These are phyloP conservation scores for Setipinna tenuifilis DNA, from an alignment of 2,797 vertebrate species.

Conservation along the genomic window DNA sequence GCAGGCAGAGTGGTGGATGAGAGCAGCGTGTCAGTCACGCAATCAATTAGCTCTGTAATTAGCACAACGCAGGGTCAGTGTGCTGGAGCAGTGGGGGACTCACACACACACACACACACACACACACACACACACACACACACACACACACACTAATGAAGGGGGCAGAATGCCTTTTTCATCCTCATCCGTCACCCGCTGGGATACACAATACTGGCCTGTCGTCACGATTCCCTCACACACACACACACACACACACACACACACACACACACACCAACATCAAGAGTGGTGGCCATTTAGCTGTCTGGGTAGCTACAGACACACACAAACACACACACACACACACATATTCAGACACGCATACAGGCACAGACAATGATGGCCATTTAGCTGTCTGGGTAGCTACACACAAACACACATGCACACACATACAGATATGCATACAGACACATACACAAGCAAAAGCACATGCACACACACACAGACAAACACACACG, in stretches of 20 bases:
- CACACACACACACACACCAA: not conserved
- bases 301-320: not conserved
- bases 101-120: too few relatives aligned
- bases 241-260: too few relatives aligned
- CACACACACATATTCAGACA: not conserved
- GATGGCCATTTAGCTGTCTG: not conserved
- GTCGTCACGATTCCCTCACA: not conserved
- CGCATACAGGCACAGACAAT: not conserved
- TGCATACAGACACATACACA: not conserved
- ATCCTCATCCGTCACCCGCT: not conserved
- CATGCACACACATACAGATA: not conserved
- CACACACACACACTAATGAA: too few relatives aligned
- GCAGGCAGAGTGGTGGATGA: not conserved
- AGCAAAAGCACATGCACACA: not conserved
- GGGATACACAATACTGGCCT: not conserved
- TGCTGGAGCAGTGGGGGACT: constrained; percentile 12
- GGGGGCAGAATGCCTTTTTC: not conserved
- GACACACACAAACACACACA: too few relatives aligned
- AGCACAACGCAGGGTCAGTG: not conserved
- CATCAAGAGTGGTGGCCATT: not conserved
- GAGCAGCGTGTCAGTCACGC: not conserved
- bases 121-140: too few relatives aligned
- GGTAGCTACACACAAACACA: not conserved
- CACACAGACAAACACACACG: not conserved
- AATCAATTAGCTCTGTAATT: constrained; percentile 5